These are phyloP conservation scores for Corbicula japonica DNA, from an alignment of 2,888 invertebrate species.

Conservation along the genomic window DNA sequence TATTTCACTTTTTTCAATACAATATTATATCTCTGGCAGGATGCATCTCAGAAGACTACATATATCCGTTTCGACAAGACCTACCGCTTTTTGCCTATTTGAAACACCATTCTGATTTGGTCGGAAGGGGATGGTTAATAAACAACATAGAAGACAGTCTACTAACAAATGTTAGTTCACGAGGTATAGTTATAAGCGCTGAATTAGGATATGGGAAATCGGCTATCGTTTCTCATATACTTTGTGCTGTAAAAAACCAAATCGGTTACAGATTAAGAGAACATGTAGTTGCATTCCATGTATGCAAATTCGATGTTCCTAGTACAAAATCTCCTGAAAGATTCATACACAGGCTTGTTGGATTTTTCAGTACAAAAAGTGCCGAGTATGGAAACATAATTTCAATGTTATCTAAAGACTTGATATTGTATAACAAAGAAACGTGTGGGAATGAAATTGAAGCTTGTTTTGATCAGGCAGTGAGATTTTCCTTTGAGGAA, in stretches of 20 bases:
- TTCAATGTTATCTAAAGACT: conserved; percentile 9
- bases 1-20: too few relatives aligned
- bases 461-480: conserved; percentile 45
- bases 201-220: conserved; percentile 47
- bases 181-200: conserved; percentile 27
- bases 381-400: conserved; percentile 41
- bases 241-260: conserved; percentile 25
- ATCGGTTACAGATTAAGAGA: background rate
- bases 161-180: too few relatives aligned
- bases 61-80: too few relatives aligned
- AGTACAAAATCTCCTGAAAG: conserved; percentile 17
- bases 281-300: conserved; percentile 23
- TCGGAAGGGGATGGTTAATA: too few relatives aligned
- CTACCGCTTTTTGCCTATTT: too few relatives aligned
- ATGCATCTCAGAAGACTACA: too few relatives aligned
- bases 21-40: too few relatives aligned
- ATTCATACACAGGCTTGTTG: conserved; percentile 33
- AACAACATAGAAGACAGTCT: too few relatives aligned
- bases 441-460: conserved; percentile 22
- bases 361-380: conserved; percentile 35
- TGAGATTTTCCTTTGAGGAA: conserved; percentile 15
- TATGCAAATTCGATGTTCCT: conserved; percentile 37
- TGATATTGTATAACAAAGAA: conserved; percentile 22
- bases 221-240: conserved; percentile 28
- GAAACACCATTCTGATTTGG: too few relatives aligned